Percentiles rank a stretch among this genome's conserved stretches.
phyloP scores from a whole-genome alignment of 2,888 invertebrate species.

The Glyphotaelius pellucidus region DNA sequence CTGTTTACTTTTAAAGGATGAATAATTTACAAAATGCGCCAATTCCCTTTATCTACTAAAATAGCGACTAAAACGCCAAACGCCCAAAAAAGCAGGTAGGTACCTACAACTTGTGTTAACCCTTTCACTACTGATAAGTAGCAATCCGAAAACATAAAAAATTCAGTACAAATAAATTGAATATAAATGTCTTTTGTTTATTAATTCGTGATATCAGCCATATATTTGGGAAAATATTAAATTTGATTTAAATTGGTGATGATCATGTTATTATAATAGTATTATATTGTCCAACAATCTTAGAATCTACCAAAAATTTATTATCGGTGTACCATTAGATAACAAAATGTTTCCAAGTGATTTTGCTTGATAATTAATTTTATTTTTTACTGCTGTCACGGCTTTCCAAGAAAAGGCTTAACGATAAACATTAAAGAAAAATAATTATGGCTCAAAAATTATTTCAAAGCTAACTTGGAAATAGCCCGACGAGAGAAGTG shows the following conservation, averaged over 20 bases:
- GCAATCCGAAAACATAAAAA: not conserved
- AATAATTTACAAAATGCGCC: slow-evolving; percentile 47
- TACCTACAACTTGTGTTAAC: slow-evolving; percentile 39
- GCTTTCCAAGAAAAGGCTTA: not conserved
- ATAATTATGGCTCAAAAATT: no score
- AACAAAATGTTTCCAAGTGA: no score
- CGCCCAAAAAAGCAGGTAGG: slow-evolving; percentile 52
- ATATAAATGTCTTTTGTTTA: not conserved
- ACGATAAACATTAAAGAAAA: no score
- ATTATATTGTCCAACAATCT: not conserved
- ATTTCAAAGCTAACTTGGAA: not conserved
- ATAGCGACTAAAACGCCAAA: slow-evolving; percentile 34
- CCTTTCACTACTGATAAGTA: slow-evolving; percentile 28
- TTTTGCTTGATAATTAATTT: not conserved
- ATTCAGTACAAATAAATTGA: not conserved
- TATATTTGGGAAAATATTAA: not conserved
- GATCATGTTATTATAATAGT: not conserved
- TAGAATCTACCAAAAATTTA: not conserved
- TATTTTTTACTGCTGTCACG: not conserved
- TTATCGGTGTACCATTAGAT: not conserved
- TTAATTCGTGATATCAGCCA: not conserved
- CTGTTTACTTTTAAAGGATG: not conserved
- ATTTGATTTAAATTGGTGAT: not conserved
- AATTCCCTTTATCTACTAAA: slow-evolving; percentile 29
- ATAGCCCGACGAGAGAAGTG: not conserved